Conservation (phyloP, 2,888 invertebrate genomes). For the Erebia palarica region DNA sequence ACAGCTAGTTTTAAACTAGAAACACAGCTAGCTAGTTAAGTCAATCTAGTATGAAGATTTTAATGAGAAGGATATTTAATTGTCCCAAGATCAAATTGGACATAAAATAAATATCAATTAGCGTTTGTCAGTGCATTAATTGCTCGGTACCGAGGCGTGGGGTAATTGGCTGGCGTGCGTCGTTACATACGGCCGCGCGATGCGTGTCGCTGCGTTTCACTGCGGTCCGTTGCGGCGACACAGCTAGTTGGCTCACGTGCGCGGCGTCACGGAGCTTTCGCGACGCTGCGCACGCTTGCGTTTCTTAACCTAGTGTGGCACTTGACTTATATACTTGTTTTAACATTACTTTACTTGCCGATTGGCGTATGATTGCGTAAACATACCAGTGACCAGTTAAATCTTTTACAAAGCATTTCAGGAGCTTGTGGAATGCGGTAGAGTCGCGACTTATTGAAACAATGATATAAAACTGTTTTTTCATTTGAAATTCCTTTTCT, state of each 20-base stretch:
- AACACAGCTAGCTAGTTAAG: background rate
- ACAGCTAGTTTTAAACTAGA: background rate
- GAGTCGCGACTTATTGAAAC: no score
- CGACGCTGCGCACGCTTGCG: slow-evolving; percentile 26
- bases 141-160: slow-evolving; percentile 25
- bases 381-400: no score
- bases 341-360: background rate
- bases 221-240: slow-evolving; percentile 43
- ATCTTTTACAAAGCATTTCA: no score
- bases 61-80: slow-evolving; percentile 11
- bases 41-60: background rate
- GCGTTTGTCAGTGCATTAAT: slow-evolving; percentile 29
- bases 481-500: no score
- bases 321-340: slow-evolving; percentile 24
- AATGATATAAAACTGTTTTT: no score
- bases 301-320: slow-evolving; percentile 33
- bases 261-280: slow-evolving; percentile 18
- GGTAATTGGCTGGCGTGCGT: slow-evolving; percentile 31
- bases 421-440: no score
- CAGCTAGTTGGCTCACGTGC: slow-evolving; percentile 55
- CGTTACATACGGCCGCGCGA: slow-evolving; percentile 43
- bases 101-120: slow-evolving; percentile 35
- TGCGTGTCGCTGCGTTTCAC: slow-evolving; percentile 52
- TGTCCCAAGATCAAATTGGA: slow-evolving; percentile 16
- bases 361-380: background rate